Base-by-base conservation (phyloP, 2,888 invertebrate genomes). In the Stenichneumon culpator region DNA sequence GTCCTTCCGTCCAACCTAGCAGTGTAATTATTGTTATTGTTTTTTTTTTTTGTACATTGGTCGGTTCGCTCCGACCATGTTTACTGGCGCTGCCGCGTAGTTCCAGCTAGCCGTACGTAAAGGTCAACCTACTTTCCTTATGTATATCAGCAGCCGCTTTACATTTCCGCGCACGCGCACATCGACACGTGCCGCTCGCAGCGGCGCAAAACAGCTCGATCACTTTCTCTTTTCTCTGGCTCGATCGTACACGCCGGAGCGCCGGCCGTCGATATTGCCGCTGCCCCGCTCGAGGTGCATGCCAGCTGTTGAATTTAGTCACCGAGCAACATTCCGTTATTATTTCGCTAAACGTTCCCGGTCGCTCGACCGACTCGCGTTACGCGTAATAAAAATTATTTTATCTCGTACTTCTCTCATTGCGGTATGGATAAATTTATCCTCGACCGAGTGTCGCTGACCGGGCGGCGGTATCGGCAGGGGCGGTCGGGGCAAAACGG, bases 171-270 rank as follows among this genome's bases (percentile, higher is more conserved):
- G 54, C 77, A 73, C 81, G 75, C 77, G 63, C 54, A 47, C 22
- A 19, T 28, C 69, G 77, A 74, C 83, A 82, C 82, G 86, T 75
- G 82, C 83, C 63, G 22, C 47, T 75, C 77, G 77, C 54, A 36
- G 44, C 83, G 5, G 54, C 57, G 80, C 70, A 72, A 80, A 84
- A 82, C 81, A 84, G 82, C 86, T 83, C 82, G 82, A 86, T 84
- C 84, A 87, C 87, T 87, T 87, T 87, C 87, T 87, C 87, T 86
- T 86, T 83, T 86, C 84, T 82, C 79, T 86, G 83, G 47, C 78
- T 50, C 65, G 70, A 32, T 28, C 57, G 39, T 65, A 73, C 77
- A 63, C 63, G 57, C 52, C 75, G 54, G 57, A 52, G 14, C 14
- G 19, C n/a, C 70, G 60, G 36, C 36, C 36, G 36, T 36, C 47